These are phyloP conservation scores for Pygoscelis antarcticus DNA, from an alignment of 2,113 vertebrate genomes.

Conservation along the genomic window DNA sequence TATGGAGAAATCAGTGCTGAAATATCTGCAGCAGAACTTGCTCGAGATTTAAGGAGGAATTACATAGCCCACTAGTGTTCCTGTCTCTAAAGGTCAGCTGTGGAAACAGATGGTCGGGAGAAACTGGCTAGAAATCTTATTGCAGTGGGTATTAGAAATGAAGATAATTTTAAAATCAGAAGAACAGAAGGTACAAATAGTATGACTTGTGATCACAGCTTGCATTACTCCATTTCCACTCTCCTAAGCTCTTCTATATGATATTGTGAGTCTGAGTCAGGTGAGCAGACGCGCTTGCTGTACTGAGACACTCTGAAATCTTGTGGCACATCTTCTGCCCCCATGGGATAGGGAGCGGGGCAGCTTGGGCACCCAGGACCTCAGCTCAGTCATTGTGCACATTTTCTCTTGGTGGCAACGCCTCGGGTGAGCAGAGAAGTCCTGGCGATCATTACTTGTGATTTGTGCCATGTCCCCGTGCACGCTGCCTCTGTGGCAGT, in stretches of 20 bases:
- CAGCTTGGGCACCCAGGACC: rapidly evolving
- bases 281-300: neutral
- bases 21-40: neutral
- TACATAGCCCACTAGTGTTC: neutral
- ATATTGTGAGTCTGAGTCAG: neutral
- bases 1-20: neutral
- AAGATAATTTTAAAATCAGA: neutral
- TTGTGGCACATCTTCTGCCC: neutral
- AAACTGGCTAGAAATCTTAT: neutral
- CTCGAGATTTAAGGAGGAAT: neutral
- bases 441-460: rapidly evolving
- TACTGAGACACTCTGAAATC: neutral
- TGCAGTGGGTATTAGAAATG: neutral
- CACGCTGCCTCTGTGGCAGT: neutral
- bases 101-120: neutral
- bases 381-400: neutral
- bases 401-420: neutral
- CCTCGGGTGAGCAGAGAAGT: neutral
- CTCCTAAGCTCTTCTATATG: neutral
- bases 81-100: neutral
- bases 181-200: slow-evolving; percentile 1
- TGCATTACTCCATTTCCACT: neutral
- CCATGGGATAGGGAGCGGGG: neutral
- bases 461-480: neutral
- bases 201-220: neutral